Evolutionary conservation across 2,113 vertebrate species (phyloP).

Genomic region (Heterotis niloticus): DNA sequence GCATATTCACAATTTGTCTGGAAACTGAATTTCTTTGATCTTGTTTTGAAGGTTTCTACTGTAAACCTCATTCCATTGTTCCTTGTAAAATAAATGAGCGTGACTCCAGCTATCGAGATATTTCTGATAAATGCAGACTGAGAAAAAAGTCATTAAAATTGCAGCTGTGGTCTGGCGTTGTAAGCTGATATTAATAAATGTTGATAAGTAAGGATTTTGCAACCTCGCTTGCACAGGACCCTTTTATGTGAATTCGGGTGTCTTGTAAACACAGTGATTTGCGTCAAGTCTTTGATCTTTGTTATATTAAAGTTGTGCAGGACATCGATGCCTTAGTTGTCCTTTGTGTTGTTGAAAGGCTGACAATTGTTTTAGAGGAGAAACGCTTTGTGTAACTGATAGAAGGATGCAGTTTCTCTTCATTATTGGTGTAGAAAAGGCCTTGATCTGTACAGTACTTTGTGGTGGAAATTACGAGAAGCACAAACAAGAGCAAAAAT

Average conservation of each 20-base stretch:
- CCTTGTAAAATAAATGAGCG: conserved; percentile 21
- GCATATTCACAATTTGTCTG: not conserved
- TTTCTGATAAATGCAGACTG: conserved; percentile 41
- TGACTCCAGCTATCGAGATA: conserved; percentile 29
- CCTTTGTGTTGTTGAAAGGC: not conserved
- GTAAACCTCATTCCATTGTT: not conserved
- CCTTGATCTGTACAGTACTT: not conserved
- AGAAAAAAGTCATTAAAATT: conserved; percentile 29
- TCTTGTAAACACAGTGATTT: conserved; percentile 17
- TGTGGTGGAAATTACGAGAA: not conserved
- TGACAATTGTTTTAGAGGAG: not conserved
- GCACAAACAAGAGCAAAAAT: not conserved
- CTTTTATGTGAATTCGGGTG: conserved; percentile 35
- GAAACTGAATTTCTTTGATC: not conserved
- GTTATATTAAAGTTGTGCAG: conserved; percentile 27
- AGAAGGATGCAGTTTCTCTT: not conserved
- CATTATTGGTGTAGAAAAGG: not conserved
- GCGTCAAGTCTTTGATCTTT: conserved; percentile 24
- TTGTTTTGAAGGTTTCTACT: conserved; percentile 5
- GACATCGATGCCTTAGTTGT: conserved; percentile 16
- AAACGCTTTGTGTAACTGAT: not conserved
- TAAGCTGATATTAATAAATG: conserved; percentile 33
- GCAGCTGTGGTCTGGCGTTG: conserved; percentile 16
- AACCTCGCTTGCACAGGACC: not conserved
- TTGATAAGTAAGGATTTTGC: conserved; percentile 19